Evolutionary conservation across 1,140 invertebrate species (phyloP).

Genomic region (Adoxophyes honmai): DNA sequence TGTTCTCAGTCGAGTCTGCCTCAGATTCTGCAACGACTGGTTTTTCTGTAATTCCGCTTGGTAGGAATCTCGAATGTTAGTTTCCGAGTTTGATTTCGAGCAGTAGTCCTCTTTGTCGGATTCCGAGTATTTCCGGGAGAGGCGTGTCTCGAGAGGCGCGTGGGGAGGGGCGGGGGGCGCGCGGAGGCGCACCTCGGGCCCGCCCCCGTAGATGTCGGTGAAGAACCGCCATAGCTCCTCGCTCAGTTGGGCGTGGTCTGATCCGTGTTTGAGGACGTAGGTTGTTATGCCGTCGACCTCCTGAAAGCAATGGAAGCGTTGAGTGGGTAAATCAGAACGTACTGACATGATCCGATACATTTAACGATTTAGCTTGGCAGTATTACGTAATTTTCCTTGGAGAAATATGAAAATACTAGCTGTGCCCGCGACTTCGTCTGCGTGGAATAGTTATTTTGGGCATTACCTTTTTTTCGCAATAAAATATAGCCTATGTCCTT

Average conservation of each 20-base stretch:
- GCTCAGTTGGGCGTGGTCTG: conserved; percentile 90
- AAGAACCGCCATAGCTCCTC: conserved; percentile 93
- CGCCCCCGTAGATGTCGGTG: conserved; percentile 89
- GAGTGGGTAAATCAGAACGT: too few relatives aligned
- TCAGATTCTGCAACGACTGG: conserved; percentile 68
- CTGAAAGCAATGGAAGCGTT: conserved; percentile 44
- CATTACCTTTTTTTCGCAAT: too few relatives aligned
- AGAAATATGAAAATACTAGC: too few relatives aligned
- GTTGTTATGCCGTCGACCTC: conserved; percentile 53
- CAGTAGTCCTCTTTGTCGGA: conserved; percentile 64
- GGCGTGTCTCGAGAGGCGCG: conserved; percentile 17
- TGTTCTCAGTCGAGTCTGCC: conserved; percentile 35
- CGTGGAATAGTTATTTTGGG: too few relatives aligned
- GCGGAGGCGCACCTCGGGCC: conserved; percentile 84
- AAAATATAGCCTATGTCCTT: too few relatives aligned
- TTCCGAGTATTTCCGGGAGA: conserved; percentile 50
- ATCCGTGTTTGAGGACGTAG: conserved; percentile 77
- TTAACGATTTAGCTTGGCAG: too few relatives aligned
- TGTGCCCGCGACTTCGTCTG: too few relatives aligned
- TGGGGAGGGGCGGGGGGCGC: conserved; percentile 32
- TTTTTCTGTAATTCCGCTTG: conserved; percentile 57
- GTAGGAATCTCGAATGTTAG: conserved; percentile 44
- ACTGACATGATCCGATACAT: too few relatives aligned
- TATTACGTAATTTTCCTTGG: too few relatives aligned
- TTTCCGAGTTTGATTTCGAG: conserved; percentile 57